Evolutionary conservation across 2,113 vertebrate genomes (phyloP).

Genomic region (Mirounga angustirostris): DNA sequence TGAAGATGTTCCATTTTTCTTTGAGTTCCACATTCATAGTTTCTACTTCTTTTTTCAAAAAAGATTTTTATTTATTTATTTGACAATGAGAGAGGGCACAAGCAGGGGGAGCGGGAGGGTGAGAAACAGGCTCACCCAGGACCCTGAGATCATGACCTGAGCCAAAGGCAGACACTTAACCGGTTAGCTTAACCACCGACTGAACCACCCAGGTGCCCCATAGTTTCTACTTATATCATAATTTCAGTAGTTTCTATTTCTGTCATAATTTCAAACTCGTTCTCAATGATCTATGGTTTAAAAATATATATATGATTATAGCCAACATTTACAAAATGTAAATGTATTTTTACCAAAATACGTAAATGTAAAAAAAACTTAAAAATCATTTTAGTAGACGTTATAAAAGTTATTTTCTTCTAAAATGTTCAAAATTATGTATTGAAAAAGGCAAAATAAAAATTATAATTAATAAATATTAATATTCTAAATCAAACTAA

Average conservation of each 20-base stretch:
- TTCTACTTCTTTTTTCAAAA: neutral
- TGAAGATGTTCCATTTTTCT: neutral
- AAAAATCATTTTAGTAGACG: neutral
- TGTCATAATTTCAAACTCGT: neutral
- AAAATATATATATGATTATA: neutral
- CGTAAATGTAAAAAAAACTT: neutral
- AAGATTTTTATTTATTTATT: neutral
- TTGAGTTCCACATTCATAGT: neutral
- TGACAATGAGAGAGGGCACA: neutral
- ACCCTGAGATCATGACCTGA: no score
- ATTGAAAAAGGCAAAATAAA: neutral
- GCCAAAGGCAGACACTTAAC: no score
- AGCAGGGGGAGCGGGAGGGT: no score
- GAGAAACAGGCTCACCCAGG: neutral
- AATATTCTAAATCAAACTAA: neutral
- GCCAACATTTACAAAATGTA: neutral
- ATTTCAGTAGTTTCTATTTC: neutral
- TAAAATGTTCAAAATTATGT: neutral
- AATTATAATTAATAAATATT: neutral
- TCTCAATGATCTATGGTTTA: neutral
- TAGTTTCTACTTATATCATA: neutral
- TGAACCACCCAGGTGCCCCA: no score
- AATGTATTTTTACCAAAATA: constrained; percentile 1
- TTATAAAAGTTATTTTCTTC: neutral
- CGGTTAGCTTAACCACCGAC: no score